phyloP scores from a whole-genome alignment of 1,140 invertebrate genomes.

The Palaemon carinicauda region DNA sequence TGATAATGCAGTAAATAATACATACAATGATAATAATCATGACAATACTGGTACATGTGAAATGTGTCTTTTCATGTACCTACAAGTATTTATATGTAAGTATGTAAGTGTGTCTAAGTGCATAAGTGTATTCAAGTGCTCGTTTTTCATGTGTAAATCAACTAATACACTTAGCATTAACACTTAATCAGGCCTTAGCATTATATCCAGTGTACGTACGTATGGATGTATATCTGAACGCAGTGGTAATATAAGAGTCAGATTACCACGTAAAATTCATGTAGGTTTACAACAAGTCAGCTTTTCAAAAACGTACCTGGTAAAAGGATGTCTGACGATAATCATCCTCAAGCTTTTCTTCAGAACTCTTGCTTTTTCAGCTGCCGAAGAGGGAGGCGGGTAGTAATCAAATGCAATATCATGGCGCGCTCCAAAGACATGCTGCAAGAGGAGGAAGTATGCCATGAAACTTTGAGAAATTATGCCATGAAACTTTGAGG shows the following conservation, averaged over 20 bases:
- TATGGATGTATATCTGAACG: too few relatives aligned
- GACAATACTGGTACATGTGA: not conserved
- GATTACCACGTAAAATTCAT: not conserved
- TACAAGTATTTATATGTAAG: not conserved
- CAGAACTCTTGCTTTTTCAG: not conserved
- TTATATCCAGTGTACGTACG: too few relatives aligned
- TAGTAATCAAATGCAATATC: not conserved
- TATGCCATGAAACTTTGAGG: too few relatives aligned
- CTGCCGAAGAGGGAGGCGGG: not conserved
- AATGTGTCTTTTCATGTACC: not conserved
- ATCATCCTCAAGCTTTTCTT: not conserved
- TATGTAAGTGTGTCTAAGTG: not conserved
- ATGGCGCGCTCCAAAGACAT: not conserved
- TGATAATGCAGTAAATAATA: too few relatives aligned
- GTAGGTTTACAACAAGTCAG: not conserved
- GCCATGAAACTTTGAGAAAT: not conserved
- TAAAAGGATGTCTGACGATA: not conserved
- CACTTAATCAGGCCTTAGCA: too few relatives aligned
- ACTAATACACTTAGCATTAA: too few relatives aligned
- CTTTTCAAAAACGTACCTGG: not conserved
- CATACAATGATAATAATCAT: too few relatives aligned
- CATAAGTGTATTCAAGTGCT: too few relatives aligned
- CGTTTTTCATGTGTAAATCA: too few relatives aligned
- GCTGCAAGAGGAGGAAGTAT: not conserved
- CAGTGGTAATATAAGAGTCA: not conserved